phyloP scores from a whole-genome alignment of 1,140 invertebrate species.

The Eumeta japonica region DNA sequence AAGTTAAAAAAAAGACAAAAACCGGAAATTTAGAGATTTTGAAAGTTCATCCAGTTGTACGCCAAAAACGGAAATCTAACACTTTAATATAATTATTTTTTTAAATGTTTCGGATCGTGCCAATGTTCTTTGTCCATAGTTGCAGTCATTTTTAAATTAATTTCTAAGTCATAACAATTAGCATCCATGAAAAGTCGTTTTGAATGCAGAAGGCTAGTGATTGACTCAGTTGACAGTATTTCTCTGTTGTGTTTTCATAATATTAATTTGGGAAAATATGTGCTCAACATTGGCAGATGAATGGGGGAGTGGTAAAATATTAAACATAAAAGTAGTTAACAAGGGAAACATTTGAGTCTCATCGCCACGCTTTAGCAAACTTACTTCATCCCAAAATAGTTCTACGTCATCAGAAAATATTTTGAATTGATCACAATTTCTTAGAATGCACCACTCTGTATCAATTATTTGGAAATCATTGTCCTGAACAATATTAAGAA shows the following conservation, averaged over 20 bases:
- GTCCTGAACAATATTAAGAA: constrained; percentile 8
- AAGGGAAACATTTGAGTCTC: constrained; percentile 5
- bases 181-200: no score
- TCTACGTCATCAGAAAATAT: constrained; percentile 2
- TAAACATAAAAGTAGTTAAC: not conserved
- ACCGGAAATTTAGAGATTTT: no score
- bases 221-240: no score
- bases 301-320: no score
- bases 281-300: no score
- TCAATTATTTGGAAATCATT: constrained; percentile 9
- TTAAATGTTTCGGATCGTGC: no score
- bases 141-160: no score
- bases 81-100: not conserved
- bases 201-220: not conserved
- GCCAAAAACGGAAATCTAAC: no score
- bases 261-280: no score
- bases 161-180: no score
- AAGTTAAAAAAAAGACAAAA: constrained; percentile 4
- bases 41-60: no score
- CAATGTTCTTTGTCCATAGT: constrained; percentile 2
- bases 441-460: constrained; percentile 8
- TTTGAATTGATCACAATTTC: constrained; percentile 7
- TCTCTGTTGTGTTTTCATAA: no score
- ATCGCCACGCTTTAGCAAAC: constrained; percentile 4
- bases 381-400: constrained; percentile 5